phyloP scores from a whole-genome alignment of 2,113 vertebrate species.

The Saccopteryx leptura region DNA sequence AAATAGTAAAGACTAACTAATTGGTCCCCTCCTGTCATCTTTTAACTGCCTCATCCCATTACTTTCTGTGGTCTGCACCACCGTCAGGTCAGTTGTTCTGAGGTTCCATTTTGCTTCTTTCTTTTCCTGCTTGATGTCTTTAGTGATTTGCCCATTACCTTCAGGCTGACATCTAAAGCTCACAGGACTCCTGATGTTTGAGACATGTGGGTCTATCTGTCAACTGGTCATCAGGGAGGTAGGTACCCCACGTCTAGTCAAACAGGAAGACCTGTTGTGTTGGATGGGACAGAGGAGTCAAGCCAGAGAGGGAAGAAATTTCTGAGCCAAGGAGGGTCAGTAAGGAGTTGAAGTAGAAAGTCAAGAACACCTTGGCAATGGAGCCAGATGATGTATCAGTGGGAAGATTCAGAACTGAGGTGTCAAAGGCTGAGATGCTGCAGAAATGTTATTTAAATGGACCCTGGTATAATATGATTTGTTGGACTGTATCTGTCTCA shows the following conservation, averaged over 20 bases:
- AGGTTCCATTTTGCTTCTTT: background rate
- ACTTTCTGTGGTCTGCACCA: background rate
- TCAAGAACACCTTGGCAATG: background rate
- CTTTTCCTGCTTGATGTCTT: background rate
- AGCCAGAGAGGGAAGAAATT: background rate
- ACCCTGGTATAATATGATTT: background rate
- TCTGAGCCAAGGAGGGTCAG: background rate
- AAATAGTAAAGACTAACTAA: conserved; percentile 23
- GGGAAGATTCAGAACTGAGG: background rate
- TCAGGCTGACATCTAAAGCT: background rate
- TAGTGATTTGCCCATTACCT: background rate
- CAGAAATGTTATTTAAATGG: background rate
- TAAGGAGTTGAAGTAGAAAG: background rate
- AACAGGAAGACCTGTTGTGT: background rate
- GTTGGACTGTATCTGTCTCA: background rate
- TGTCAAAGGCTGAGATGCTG: background rate
- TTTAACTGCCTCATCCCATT: background rate
- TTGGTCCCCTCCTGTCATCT: background rate
- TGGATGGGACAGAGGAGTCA: background rate
- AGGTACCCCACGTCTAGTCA: no score
- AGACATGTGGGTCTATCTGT: background rate
- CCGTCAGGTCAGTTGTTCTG: background rate
- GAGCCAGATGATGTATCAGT: background rate
- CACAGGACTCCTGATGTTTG: background rate
- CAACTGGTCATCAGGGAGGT: background rate